Base-by-base conservation (phyloP, 1,140 invertebrate species). In the Drosophila lini region DNA sequence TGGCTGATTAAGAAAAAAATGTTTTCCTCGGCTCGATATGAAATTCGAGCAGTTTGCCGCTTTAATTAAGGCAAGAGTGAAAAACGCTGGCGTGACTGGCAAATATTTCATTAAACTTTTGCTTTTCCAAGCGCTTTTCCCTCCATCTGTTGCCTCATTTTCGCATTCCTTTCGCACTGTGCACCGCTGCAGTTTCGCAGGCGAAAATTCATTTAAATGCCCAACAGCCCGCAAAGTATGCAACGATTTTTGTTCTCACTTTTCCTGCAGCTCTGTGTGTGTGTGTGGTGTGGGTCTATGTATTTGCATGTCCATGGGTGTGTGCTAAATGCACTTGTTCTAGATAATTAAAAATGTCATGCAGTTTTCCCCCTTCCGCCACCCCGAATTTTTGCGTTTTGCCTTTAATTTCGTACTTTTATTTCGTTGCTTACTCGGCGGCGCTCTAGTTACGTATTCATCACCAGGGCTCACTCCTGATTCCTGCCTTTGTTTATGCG, bases 321-420 rank as follows among this genome's bases (percentile, higher is more conserved):
- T 85, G 59, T 74, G 74, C 81, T 84, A 85, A 84, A 76, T 84
- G 78, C 68, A 80, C 81, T 84, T 81, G 81, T 81, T 81, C 81
- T 78, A 85, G 81, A 84, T 84, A 84, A 84, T 84, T 84, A 85
- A 85, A 84, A 85, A 85, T 78, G 81, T 84, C 81, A 81, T 64
- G 53, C 48, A 64, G 67, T 45, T 55, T 11, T 31, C 44, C 36
- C n/a, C 19, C 45, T 3, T 9, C 15, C 28, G 10, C 41, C 42
- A 31, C 6, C 16, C 19, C 28, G 9, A 38, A 36, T 36, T 55
- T 38, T 25, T 22, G 38, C 53, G 36, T 77, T 77, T 71, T 67
- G 47, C 57, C 41, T 76, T 73, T 67, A 70, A 75, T 83, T 83
- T 80, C 16, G 60, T 47, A 45, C 22, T 42, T 44, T 34, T 34